Base-by-base conservation (phyloP, 2,797 vertebrate genomes). In the Acanthurus leucopareius region DNA sequence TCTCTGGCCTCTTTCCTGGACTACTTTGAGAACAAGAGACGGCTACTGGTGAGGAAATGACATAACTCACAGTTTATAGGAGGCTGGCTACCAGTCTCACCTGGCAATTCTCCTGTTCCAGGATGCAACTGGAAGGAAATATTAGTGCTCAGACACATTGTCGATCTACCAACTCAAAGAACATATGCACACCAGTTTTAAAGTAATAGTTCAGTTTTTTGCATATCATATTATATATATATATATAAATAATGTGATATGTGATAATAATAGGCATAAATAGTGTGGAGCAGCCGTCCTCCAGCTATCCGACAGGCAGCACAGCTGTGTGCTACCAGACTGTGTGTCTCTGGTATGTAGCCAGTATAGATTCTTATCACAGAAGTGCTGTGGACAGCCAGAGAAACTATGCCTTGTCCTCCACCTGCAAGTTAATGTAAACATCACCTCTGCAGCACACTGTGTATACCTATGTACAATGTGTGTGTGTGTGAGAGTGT, bases 21-120 rank as follows among this genome's bases (percentile, higher is more conserved):
- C 53, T 97, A 97, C 90, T 99, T 99, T 90, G 97, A 98, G 92
- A 97, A 95, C 94, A 97, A 96, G 90, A 96, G 98, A 76, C 94
- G 98, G 11, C 95, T 99, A 56, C 93, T 99, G 83, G 98, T 99
- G 94, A 98, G 98, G 96, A 87, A 52, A 71, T 75, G 79, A 87
- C 57, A 65, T 15, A 67, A 87, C 16, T 82, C 47, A 72, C 61
- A 79, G 22, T 25, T 61, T 42, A 71, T 32, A 32, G 67, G 40
- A 54, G 15, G 47, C 64, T 65, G 45, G 19, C 16, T 59, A 5
- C 35, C 15, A 59, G 40, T 48, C 10, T 32, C 28, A 9, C 25
- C 53, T 56, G 35, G 48, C 35, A 66, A 7, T 45, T 19, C 14
- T 64, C 40, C 51, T 10, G 54, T 60, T 73, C 58, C 61, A 76